phyloP scores from a whole-genome alignment of 2,113 vertebrate species.

The Motacilla tschutschensis region DNA sequence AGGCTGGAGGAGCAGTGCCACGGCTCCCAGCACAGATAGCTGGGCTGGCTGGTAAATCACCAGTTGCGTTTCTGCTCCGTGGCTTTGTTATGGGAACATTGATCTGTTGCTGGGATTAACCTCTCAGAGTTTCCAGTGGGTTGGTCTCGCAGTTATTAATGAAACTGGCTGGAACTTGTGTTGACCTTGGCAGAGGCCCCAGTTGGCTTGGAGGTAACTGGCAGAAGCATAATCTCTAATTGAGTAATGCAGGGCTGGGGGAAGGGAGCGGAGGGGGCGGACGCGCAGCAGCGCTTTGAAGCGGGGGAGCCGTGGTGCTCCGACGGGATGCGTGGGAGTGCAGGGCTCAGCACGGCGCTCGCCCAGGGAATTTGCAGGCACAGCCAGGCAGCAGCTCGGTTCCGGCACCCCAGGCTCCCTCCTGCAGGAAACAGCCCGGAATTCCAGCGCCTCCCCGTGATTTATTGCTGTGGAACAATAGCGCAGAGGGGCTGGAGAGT shows the following conservation, averaged over 20 bases:
- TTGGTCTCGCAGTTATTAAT: slow-evolving; percentile 62
- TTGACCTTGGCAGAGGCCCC: slow-evolving; percentile 68
- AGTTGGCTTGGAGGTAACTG: slow-evolving; percentile 67
- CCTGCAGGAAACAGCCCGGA: background rate
- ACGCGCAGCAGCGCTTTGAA: background rate
- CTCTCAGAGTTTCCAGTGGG: slow-evolving; percentile 68
- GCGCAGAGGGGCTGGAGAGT: background rate
- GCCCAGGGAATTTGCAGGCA: background rate
- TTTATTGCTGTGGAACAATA: background rate
- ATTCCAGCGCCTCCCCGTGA: background rate
- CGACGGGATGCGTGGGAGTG: background rate
- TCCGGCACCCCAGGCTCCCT: background rate
- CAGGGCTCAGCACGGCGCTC: background rate
- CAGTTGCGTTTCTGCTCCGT: background rate
- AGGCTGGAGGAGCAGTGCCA: background rate
- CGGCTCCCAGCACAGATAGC: background rate
- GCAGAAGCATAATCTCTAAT: slow-evolving; percentile 54
- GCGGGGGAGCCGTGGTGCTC: background rate
- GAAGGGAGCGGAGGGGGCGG: background rate
- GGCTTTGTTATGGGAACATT: slow-evolving; percentile 59
- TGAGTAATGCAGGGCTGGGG: slow-evolving; percentile 48
- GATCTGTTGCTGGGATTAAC: slow-evolving; percentile 72
- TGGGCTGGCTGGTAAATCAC: background rate
- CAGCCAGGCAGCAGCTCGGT: background rate
- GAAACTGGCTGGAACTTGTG: slow-evolving; percentile 62